Base-by-base conservation (phyloP, 1,140 invertebrate genomes). In the Papilio aristodemus region DNA sequence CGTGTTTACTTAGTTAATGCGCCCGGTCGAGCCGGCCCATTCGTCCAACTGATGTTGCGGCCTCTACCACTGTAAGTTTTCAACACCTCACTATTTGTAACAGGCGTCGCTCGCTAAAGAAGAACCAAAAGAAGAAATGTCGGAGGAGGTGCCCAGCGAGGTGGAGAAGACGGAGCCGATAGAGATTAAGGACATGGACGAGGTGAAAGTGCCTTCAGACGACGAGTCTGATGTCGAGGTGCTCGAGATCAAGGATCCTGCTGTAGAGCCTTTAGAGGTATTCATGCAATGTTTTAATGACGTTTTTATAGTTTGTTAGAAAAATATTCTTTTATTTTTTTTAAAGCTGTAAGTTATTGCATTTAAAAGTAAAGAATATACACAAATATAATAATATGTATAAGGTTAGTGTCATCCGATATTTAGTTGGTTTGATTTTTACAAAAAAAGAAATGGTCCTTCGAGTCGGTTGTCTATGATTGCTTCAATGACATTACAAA, bases 151-250 rank as follows among this genome's bases (percentile, higher is more conserved):
- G 22, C 25, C 70, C 8, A 9, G n/a, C 14, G 79, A 80, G 4
- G 75, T 84, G 50, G 81, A 86, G 11, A 81, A 84, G 43, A 39
- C 71, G 7, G 75, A 87, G 10, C 78, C 92, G 37, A 91, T 91
- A 9, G 89, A 86, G 71, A 85, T 89, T 54, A 84, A 87, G 58
- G 92, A 93, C 72, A 79, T 88, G n/a, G 93, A 93, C 71, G 91
- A 86, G 0, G 89, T 85, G n/a, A 78, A 83, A 1, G 87, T 93
- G 11, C 90, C 91, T 59, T 92, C 93, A n/a, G 93, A 94, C 73
- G 90, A 91, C 78, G 91, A 92, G 68, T 93, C 87, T 0, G 87
- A 93, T 10, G 93, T 93, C 3, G 93, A 93, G 74, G 93, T 93
- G 32, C 85, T 90, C 0, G 87, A 85, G 27, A 76, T 85, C 6